A percentile compares a stretch with the other conserved stretches of the same genome.
These are phyloP conservation scores for Yponomeuta malinellus DNA, from an alignment of 2,888 invertebrate species.

Conservation along the genomic window DNA sequence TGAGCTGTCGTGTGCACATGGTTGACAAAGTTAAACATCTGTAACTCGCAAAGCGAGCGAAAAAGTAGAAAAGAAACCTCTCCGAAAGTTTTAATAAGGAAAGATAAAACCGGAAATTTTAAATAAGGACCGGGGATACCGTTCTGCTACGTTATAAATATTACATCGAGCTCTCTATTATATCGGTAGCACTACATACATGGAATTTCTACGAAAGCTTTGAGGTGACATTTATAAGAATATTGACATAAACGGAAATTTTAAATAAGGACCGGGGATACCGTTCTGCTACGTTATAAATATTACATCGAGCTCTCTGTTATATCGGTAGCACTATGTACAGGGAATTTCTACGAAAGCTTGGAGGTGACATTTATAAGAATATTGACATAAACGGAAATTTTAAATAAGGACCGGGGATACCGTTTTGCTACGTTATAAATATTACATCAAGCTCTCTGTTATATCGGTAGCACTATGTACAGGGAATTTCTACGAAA, in stretches of 20 bases:
- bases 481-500: constrained; percentile 29
- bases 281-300: neutral
- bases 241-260: constrained; percentile 32
- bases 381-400: constrained; percentile 35
- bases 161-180: constrained; percentile 14
- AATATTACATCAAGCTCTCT: constrained; percentile 14
- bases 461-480: too few relatives aligned
- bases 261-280: constrained; percentile 9
- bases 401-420: constrained; percentile 6
- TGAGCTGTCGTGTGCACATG: constrained; percentile 17
- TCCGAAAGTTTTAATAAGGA: constrained; percentile 47
- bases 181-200: too few relatives aligned
- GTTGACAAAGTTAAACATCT: constrained; percentile 25
- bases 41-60: neutral
- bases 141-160: neutral
- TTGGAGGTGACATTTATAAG: constrained; percentile 35
- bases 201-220: constrained; percentile 33
- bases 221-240: constrained; percentile 37
- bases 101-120: constrained; percentile 32
- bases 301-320: constrained; percentile 13
- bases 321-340: too few relatives aligned
- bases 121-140: constrained; percentile 5
- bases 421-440: neutral
- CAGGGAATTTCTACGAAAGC: constrained; percentile 32
- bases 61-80: constrained; percentile 30